Conservation (phyloP, 2,888 invertebrate genomes). For the Buathra laborator region DNA sequence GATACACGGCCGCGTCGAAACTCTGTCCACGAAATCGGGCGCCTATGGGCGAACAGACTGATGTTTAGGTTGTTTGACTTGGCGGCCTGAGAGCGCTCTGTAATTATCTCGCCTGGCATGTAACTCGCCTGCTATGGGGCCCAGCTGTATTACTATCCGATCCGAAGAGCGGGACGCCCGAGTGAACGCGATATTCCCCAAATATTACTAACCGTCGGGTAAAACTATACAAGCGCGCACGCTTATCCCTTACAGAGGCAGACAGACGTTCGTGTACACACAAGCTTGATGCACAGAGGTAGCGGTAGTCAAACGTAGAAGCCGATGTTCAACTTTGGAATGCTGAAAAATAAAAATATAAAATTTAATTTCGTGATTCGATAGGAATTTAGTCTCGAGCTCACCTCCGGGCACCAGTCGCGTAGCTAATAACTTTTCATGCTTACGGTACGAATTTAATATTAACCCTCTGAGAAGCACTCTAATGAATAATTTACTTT, state of each 20-base stretch:
- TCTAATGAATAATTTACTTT: background rate
- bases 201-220: slow-evolving; percentile 68
- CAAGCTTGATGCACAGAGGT: background rate
- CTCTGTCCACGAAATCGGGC: slow-evolving; percentile 71
- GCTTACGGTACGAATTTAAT: background rate
- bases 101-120: slow-evolving; percentile 85
- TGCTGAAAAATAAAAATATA: slow-evolving; percentile 8
- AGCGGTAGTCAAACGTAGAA: slow-evolving; percentile 33
- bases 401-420: slow-evolving; percentile 17
- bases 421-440: background rate
- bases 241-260: slow-evolving; percentile 25
- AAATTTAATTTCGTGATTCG: background rate
- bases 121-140: slow-evolving; percentile 77
- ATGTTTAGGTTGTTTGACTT: slow-evolving; percentile 85
- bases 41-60: slow-evolving; percentile 75
- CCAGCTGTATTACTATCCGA: slow-evolving; percentile 81
- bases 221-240: slow-evolving; percentile 55
- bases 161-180: slow-evolving; percentile 75
- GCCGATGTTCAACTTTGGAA: slow-evolving; percentile 12
- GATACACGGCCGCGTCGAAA: slow-evolving; percentile 52
- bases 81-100: slow-evolving; percentile 83
- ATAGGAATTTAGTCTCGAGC: slow-evolving; percentile 35
- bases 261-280: background rate
- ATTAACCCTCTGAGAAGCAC: background rate
- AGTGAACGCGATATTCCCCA: slow-evolving; percentile 56